These are phyloP conservation scores for Climacteris rufus DNA, from an alignment of 2,113 vertebrate genomes.

Conservation along the genomic window DNA sequence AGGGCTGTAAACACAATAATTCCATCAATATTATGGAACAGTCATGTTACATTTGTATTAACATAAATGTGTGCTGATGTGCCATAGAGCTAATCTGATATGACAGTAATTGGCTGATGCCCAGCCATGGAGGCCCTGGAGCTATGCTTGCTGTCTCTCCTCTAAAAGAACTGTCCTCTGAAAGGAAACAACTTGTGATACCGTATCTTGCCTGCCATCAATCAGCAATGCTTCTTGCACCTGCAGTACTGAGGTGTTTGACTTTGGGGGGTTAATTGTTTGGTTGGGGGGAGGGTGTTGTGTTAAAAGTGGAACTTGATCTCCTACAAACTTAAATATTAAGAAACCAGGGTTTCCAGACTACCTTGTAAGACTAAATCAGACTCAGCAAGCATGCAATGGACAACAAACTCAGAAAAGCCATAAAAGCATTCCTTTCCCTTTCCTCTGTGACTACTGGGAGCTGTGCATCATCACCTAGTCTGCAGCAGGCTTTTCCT, in stretches of 20 bases:
- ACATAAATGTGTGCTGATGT: conserved; percentile 34
- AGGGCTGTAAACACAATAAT: conserved; percentile 35
- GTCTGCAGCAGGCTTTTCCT: neutral
- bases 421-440: neutral
- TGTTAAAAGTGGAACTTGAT: neutral
- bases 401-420: neutral
- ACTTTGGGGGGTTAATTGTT: neutral
- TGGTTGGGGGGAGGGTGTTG: neutral
- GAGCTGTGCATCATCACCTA: neutral
- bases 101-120: conserved; percentile 38
- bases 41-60: conserved; percentile 29
- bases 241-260: neutral
- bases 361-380: neutral
- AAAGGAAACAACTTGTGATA: neutral
- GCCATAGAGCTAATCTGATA: conserved; percentile 36
- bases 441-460: neutral
- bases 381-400: neutral
- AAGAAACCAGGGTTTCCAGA: neutral
- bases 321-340: neutral
- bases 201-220: neutral
- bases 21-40: conserved; percentile 39
- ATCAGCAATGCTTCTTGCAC: neutral
- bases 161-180: neutral
- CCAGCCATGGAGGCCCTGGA: neutral
- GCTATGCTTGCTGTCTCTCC: neutral